Base-by-base conservation (phyloP, 2,797 vertebrate genomes). In the Danio choprae region DNA sequence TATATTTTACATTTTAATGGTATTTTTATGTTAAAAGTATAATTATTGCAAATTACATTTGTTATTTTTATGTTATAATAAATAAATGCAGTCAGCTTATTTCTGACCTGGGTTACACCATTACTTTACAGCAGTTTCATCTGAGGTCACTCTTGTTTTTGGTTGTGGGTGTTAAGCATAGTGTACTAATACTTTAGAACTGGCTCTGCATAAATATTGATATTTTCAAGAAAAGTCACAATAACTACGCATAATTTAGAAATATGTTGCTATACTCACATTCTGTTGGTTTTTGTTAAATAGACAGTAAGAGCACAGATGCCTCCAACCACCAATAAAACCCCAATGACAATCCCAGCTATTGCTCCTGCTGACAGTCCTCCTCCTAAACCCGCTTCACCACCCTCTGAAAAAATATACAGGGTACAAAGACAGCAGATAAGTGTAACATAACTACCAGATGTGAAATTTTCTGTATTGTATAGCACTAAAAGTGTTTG, bases 281-380 rank as follows among this genome's bases (percentile, higher is more conserved):
- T 69, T 76, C 62, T 15, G 16, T 79, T 62, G 4, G 1, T 10
- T 77, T 71, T 85, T 0, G 0, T 16, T 13, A 77, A 38, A 36
- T 46, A 80, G 7, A 79, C 9, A 70, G 51, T 22, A 6, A 84
- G 53, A 40, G 69, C 74, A 62, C 59, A 46, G 51, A 82, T 72
- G 53, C 1, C 82, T 50, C 12, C 0, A 2, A 87, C 0, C 7
- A 50, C 53, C 16, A 87, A n/a, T 40, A 85, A n/a, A 73, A 81
- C 77, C 0, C 43, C 84, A 0, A 91, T 82, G 0, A 87, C 86
- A 46, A 92, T 92, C 48, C 80, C 91, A 81, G 79, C 81, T 1
- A 92, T 90, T 18, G 59, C 84, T 43, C 88, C 90, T 43, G 4
- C 0, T 0, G 74, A 0, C 48, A 88, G 44, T 0, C 29, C 9